These are phyloP conservation scores for Orthosia incerta DNA, from an alignment of 2,888 invertebrate genomes.

Conservation along the genomic window DNA sequence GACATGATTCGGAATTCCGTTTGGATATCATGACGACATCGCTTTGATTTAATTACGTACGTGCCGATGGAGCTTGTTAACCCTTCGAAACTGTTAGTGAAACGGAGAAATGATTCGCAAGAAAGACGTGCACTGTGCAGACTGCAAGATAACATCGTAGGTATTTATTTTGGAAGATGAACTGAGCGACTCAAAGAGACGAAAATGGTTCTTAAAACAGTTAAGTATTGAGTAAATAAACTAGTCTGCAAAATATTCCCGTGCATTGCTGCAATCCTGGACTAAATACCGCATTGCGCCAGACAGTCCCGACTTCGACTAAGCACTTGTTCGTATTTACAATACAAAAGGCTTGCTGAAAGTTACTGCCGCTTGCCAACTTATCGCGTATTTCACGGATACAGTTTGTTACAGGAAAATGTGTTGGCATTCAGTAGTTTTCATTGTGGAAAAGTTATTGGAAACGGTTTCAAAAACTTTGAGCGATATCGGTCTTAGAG, in stretches of 20 bases:
- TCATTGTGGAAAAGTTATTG: conserved; percentile 2
- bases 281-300: conserved; percentile 65
- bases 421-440: conserved; percentile 36
- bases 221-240: conserved; percentile 11
- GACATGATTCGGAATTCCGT: conserved; percentile 63
- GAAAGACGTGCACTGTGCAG: conserved; percentile 10
- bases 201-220: not conserved
- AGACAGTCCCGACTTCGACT: conserved; percentile 42
- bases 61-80: conserved; percentile 55
- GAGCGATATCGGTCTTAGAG: not conserved
- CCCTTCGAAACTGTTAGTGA: conserved; percentile 34
- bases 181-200: not conserved
- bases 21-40: conserved; percentile 65
- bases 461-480: conserved; percentile 12
- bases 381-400: conserved; percentile 46
- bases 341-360: conserved; percentile 48
- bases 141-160: not conserved
- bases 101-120: conserved; percentile 32
- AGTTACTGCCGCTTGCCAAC: conserved; percentile 51
- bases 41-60: conserved; percentile 59
- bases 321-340: conserved; percentile 39
- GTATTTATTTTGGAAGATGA: conserved; percentile 7
- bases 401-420: conserved; percentile 41
- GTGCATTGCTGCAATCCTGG: conserved; percentile 43
- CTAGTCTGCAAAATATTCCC: conserved; percentile 21